phyloP scores from a whole-genome alignment of 2,113 vertebrate species.

The Rallus limicola region DNA sequence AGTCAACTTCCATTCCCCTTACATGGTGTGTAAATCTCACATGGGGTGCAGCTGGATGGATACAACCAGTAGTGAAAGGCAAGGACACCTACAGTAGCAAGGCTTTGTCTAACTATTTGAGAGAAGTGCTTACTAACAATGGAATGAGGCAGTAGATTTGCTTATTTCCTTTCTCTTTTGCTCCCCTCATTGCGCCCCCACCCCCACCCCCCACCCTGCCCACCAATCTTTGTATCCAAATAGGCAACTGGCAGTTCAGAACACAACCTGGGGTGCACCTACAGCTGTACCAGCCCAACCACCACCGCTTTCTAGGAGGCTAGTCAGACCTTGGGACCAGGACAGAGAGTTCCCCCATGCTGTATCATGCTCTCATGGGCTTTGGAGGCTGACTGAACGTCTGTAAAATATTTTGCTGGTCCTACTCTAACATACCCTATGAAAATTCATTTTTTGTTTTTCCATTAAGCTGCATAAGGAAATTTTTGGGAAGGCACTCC shows the following conservation, averaged over 20 bases:
- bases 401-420: neutral
- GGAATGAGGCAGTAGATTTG: neutral
- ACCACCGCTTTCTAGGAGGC: fast-evolving
- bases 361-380: fast-evolving
- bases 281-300: neutral
- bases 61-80: neutral
- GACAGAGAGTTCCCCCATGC: neutral
- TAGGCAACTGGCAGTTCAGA: neutral
- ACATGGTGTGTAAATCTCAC: neutral
- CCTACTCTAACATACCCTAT: neutral
- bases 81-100: neutral
- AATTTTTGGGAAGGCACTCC: neutral
- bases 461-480: neutral
- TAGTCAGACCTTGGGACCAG: neutral
- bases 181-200: neutral
- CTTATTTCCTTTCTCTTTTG: neutral
- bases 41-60: neutral
- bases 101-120: neutral
- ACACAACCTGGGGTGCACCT: neutral
- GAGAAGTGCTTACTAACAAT: neutral
- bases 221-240: neutral
- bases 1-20: neutral
- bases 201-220: too few relatives aligned
- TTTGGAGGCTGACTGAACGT: neutral
- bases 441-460: neutral